Evolutionary conservation across 2,888 invertebrate species (phyloP), one percentile per base, ranked within the genome.

Genomic region (Dryococelus australis): DNA sequence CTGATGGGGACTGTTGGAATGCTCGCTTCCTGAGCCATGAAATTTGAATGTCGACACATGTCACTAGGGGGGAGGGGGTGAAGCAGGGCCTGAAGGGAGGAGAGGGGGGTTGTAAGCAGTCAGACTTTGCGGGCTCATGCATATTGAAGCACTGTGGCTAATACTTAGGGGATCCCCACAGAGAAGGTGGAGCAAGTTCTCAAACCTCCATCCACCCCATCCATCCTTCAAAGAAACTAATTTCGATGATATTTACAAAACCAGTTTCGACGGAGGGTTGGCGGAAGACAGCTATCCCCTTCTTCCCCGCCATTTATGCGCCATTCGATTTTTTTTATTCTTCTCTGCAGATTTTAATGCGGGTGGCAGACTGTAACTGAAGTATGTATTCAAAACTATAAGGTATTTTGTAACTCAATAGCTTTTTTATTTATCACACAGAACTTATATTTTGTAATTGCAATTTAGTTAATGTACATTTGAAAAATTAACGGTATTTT

Each of bases 21-120:
- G 65, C 65, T 65, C 65, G 65, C 65, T 65, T n/a, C 65, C 65
- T 65, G 65, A 65, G 65, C 65, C 65, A 65, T 65, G 65, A 65
- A 65, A 65, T 65, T 65, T 65, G 65, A 65, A 65, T 65, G 10
- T 5, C 65, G 65, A 65, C 65, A 65, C 65, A 65, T 65, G 65
- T 65, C 65, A 65, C 65, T 24, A 65, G 65, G 65, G 65, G 65
- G 24, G 20, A 24, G 65, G 65, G 65, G 8, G 65, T 47, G 8
- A 20, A 65, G 20, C 13, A 20, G 35, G 35, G 35, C 35, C 35
- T 47, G 65, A 65, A 65, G 65, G n/a, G n/a, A n/a, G n/a, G 65
- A 20, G 65, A 65, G 16, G 65, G 65, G 35, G 35, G 35, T 35
- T 35, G 35, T n/a, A 65, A 65, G 65, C 65, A 65, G 65, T 65